Evolutionary conservation across 1,140 invertebrate species (phyloP), one percentile per base, ranked within the genome.

Genomic region (Gonatopus flavifemur): DNA sequence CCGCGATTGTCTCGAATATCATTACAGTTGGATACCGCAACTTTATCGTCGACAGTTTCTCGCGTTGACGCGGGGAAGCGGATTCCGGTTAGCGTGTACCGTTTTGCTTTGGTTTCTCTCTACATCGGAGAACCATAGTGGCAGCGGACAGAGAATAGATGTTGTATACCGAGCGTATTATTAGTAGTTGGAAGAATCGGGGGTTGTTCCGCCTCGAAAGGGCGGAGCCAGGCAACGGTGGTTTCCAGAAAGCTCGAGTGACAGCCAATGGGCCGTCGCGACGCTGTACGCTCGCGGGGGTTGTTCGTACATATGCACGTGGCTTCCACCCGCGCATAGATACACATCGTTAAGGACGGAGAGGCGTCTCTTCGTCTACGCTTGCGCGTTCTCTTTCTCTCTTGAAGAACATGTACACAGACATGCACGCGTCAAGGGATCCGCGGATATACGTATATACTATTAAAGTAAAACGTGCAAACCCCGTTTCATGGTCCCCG

Each of bases 111-210:
- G 48, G 45, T 42, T 52, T 48, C 47, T 38, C 50, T 28, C 58
- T n/a, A n/a, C n/a, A n/a, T 41, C 57, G 62, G 64, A 69, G 70
- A 70, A 57, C 62, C 69, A 75, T 73, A 68, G 70, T 72, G 65
- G 64, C 67, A 64, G n/a, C n/a, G n/a, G n/a, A n/a, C n/a, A n/a
- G n/a, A n/a, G 67, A 73, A 68, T 73, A 65, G 68, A 65, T 69
- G 64, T n/a, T n/a, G 65, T 68, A 70, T 73, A 72, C 68, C 64
- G 62, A n/a, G 49, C 57, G 66, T 73, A 70, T 72, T 74, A 72
- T 74, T 74, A 74, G 68, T 55, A 66, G 57, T 55, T 45, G 28
- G 30, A 46, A 21, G 49, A 44, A 59, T 53, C 51, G 70, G 66
- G 67, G 58, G 57, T 64, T 51, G 69, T 65, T 69, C 67, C 70